Percentiles rank a stretch among this genome's conserved stretches.
Conservation (phyloP, 2,888 invertebrate genomes). For the Uropetala carovei region DNA sequence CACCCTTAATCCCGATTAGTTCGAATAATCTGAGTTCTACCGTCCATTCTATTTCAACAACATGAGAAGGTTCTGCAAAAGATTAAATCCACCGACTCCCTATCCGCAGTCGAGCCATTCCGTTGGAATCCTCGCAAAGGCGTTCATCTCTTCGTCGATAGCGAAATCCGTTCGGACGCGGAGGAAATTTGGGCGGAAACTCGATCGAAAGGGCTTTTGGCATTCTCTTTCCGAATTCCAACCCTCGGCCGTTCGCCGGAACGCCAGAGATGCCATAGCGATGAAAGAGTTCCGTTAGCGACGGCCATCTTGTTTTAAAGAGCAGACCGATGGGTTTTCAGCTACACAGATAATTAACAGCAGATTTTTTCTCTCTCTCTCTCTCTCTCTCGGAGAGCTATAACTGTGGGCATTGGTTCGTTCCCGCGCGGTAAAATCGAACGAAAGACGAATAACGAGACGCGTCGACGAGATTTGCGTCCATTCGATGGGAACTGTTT, state of each 20-base stretch:
- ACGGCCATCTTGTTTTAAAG: not conserved
- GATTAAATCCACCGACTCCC: not conserved
- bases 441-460: too few relatives aligned
- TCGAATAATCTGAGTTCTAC: too few relatives aligned
- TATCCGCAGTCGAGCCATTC: not conserved
- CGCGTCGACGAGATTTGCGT: too few relatives aligned
- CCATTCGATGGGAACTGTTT: too few relatives aligned
- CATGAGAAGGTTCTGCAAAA: not conserved
- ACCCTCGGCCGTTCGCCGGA: not conserved
- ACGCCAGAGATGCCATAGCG: too few relatives aligned
- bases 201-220: not conserved
- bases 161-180: not conserved
- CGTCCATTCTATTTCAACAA: not conserved
- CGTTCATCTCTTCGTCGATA: not conserved
- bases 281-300: not conserved
- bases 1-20: too few relatives aligned
- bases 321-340: not conserved
- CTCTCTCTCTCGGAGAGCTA: not conserved
- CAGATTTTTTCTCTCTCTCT: not conserved
- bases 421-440: not conserved
- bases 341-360: not conserved
- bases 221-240: slow-evolving; percentile 20
- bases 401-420: not conserved
- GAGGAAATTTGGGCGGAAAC: not conserved
- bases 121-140: not conserved